Evolutionary conservation across 2,113 vertebrate species (phyloP).

Genomic region (Ictalurus furcatus): DNA sequence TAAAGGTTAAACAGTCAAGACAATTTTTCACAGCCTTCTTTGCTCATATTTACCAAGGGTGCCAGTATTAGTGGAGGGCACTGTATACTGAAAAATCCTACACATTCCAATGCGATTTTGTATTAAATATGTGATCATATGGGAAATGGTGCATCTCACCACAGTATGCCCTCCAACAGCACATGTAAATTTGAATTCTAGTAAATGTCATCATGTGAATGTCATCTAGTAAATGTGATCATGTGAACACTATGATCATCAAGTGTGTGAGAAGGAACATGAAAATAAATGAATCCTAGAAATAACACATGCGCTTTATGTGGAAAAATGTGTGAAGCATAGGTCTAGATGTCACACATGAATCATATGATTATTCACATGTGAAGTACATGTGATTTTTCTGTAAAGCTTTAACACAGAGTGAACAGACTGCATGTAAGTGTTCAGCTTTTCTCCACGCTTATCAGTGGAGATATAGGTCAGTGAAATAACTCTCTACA

Average conservation of each 20-base stretch:
- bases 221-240: not conserved
- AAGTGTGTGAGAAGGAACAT: no score
- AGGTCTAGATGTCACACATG: not conserved
- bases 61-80: no score
- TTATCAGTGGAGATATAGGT: constrained; percentile 46
- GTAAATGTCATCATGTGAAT: not conserved
- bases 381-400: not conserved
- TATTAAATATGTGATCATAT: not conserved
- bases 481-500: constrained; percentile 41
- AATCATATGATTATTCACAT: not conserved
- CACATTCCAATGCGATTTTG: not conserved
- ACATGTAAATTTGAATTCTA: not conserved
- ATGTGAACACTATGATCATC: not conserved
- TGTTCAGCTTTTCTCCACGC: constrained; percentile 9
- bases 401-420: not conserved
- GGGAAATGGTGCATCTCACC: not conserved
- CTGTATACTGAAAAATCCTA: not conserved
- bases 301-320: not conserved
- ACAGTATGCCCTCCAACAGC: not conserved
- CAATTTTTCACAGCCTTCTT: no score
- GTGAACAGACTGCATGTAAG: not conserved
- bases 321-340: not conserved
- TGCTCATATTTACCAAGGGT: no score
- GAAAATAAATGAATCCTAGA: not conserved
- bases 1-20: no score